Percentiles rank a stretch among this genome's conserved stretches.
phyloP scores from a whole-genome alignment of 2,113 vertebrate genomes.

The Meleagris gallopavo region DNA sequence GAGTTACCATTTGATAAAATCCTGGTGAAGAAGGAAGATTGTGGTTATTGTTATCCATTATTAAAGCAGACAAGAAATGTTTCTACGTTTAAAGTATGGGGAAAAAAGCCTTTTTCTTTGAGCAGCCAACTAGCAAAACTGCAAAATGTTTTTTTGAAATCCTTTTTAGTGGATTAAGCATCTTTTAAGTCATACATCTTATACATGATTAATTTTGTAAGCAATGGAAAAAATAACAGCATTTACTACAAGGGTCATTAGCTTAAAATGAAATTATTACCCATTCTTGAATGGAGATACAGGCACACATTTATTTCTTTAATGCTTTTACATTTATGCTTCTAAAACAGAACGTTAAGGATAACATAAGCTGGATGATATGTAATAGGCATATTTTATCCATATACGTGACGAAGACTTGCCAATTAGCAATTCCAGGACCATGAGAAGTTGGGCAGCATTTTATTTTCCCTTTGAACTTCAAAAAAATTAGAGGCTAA shows the following conservation, averaged over 20 bases:
- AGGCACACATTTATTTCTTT: background rate
- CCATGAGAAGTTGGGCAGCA: background rate
- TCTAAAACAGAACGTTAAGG: background rate
- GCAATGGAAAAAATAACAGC: background rate
- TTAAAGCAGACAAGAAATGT: background rate
- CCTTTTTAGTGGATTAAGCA: background rate
- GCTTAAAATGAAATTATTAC: background rate
- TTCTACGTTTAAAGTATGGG: background rate
- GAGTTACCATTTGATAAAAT: background rate
- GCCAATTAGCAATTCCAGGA: background rate
- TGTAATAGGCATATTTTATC: background rate
- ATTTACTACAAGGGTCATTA: background rate
- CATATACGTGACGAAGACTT: background rate
- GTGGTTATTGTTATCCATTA: background rate
- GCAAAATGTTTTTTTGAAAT: background rate
- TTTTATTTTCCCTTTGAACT: constrained; percentile 28
- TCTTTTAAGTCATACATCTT: background rate
- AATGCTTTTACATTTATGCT: background rate
- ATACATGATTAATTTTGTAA: background rate
- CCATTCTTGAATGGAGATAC: background rate
- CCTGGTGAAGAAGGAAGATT: background rate
- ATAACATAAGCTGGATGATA: background rate
- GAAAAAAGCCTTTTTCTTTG: background rate
- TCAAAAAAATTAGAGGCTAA: constrained; percentile 40
- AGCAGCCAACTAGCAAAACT: background rate